These are phyloP conservation scores for Magallana nippona DNA, from an alignment of 2,888 invertebrate genomes.

Conservation along the genomic window DNA sequence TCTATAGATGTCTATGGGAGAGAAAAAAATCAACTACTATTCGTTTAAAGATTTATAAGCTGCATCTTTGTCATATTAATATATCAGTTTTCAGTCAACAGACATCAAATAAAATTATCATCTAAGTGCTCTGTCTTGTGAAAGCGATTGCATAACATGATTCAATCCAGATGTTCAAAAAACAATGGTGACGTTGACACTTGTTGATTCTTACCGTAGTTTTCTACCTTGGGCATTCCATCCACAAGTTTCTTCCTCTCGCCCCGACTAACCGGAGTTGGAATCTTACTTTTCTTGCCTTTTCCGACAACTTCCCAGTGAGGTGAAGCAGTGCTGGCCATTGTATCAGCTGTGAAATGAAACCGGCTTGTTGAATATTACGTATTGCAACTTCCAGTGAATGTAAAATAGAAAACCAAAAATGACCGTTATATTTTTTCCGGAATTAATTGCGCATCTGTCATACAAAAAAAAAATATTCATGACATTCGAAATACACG, in stretches of 20 bases:
- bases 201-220: constrained; percentile 58
- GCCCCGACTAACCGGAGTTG: constrained; percentile 58
- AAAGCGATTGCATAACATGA: background rate
- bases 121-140: background rate
- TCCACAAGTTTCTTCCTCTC: constrained; percentile 70
- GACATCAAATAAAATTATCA: background rate
- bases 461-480: too few relatives aligned
- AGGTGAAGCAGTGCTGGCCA: constrained; percentile 43
- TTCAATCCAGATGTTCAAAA: constrained; percentile 14
- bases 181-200: constrained; percentile 47
- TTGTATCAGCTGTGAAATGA: constrained; percentile 8
- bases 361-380: constrained; percentile 25
- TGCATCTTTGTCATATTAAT: too few relatives aligned
- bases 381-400: constrained; percentile 15
- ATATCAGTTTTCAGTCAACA: too few relatives aligned
- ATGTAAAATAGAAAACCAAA: background rate
- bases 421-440: background rate
- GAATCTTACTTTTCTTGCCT: constrained; percentile 64
- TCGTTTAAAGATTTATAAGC: too few relatives aligned
- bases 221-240: constrained; percentile 69
- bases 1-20: too few relatives aligned
- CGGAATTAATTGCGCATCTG: background rate
- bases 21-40: too few relatives aligned
- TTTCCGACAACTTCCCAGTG: constrained; percentile 73
- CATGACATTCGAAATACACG: background rate